Percentiles rank a stretch among this genome's conserved stretches.
phyloP scores from a whole-genome alignment of 1,140 invertebrate genomes.

The Diploscapter pachys region DNA sequence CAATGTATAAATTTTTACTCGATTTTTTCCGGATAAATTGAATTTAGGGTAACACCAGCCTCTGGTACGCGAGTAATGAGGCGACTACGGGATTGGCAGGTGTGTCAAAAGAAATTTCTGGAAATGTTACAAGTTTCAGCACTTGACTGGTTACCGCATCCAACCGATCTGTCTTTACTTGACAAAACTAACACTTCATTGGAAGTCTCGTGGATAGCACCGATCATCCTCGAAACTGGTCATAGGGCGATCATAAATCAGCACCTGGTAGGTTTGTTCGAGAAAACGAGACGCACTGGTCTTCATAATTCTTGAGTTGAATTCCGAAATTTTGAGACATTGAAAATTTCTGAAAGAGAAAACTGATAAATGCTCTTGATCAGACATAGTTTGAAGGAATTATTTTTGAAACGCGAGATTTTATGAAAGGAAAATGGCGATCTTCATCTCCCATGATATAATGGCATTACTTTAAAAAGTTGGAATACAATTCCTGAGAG shows the following conservation, averaged over 20 bases:
- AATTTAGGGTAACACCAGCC: constrained; percentile 21
- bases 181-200: constrained; percentile 16
- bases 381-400: too few relatives aligned
- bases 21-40: neutral
- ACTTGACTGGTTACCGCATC: constrained; percentile 20
- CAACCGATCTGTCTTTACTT: constrained; percentile 19
- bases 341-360: too few relatives aligned
- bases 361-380: too few relatives aligned
- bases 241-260: constrained; percentile 20
- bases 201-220: constrained; percentile 25
- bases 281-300: too few relatives aligned
- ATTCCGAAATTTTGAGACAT: too few relatives aligned
- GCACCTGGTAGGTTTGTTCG: constrained; percentile 7
- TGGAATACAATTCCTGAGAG: too few relatives aligned
- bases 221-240: constrained; percentile 16
- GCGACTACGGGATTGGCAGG: constrained; percentile 29
- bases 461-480: too few relatives aligned
- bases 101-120: neutral
- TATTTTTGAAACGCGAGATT: too few relatives aligned
- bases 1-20: neutral
- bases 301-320: too few relatives aligned
- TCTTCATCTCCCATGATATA: too few relatives aligned
- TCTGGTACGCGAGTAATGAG: constrained; percentile 30
- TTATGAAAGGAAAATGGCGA: too few relatives aligned
- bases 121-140: neutral